Base-by-base conservation (phyloP, 2,797 vertebrate species). In the Clarias laeviceps region DNA sequence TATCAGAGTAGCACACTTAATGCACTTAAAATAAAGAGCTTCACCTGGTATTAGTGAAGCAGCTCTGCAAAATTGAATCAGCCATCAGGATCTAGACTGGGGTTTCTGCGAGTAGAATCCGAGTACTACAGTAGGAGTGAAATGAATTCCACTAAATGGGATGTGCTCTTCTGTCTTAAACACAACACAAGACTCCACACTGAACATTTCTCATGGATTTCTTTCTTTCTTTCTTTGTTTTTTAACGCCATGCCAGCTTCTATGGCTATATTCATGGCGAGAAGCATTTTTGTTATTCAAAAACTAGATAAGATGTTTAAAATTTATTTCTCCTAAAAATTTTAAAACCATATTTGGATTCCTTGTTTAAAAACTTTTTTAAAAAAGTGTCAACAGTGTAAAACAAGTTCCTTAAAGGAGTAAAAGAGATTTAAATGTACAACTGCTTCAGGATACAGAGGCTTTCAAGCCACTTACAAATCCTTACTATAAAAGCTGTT, bases 1-100 rank as follows among this genome's bases (percentile, higher is more conserved):
- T 70, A 80, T 54, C 50, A 34, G 32, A 54, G 32, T 24, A 61
- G 77, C 50, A 74, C 20, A 70, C 40, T 56, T 73, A 56, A 85
- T 56, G 78, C 69, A 80, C 34, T 85, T 81, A 64, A 1, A 72
- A 54, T 80, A 64, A 81, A 85, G 77, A 81, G 68, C 29, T 40
- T 45, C 40, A 65, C 32, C 70, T 74, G 40, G 64, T 74, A 65
- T 74, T 40, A 65, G 2, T 27, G 34, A 29, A 66, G 84, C 68
- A 81, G 11, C 15, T 73, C 40, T 4, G 37, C 59, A 62, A 56
- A 78, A 84, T 45, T 29, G 17, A 73, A 81, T 85, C 78, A 74
- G 22, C 40, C 6, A 3, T 56, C 7, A 85, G 22, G 54, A 74
- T 64, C 59, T 66, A 64, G 62, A 65, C 34, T 37, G 72, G 11